Conservation (phyloP, 2,113 vertebrate species). For the Sterna hirundo region DNA sequence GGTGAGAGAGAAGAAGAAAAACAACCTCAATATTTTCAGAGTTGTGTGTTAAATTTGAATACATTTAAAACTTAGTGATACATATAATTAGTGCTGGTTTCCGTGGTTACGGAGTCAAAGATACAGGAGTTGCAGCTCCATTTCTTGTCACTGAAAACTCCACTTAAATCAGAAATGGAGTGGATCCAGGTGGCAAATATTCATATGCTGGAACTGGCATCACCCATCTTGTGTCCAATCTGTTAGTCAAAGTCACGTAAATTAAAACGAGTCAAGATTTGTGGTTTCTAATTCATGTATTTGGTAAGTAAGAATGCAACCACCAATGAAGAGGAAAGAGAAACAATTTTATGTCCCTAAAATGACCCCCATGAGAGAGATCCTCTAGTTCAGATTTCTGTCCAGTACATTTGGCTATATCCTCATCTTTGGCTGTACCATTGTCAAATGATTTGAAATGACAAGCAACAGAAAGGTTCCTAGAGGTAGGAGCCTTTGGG, state of each 20-base stretch:
- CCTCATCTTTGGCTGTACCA: neutral
- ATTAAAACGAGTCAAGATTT: neutral
- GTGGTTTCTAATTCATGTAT: neutral
- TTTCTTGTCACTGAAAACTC: slow-evolving; percentile 23
- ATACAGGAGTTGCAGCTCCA: slow-evolving; percentile 19
- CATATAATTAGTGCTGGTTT: slow-evolving; percentile 59
- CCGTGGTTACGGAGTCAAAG: slow-evolving; percentile 34
- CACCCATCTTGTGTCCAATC: slow-evolving; percentile 32
- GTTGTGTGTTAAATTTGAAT: slow-evolving; percentile 53
- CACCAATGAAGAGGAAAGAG: neutral
- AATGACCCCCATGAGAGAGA: neutral
- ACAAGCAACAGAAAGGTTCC: neutral
- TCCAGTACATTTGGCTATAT: neutral
- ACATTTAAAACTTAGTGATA: slow-evolving; percentile 57
- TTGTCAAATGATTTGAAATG: neutral
- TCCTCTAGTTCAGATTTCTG: neutral
- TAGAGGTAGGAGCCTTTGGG: neutral
- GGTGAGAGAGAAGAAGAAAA: slow-evolving; percentile 50
- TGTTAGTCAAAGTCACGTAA: slow-evolving; percentile 4
- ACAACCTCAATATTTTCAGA: slow-evolving; percentile 38
- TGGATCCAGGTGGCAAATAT: slow-evolving; percentile 44
- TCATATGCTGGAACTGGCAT: neutral
- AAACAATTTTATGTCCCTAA: neutral
- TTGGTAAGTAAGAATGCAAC: neutral
- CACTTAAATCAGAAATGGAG: slow-evolving; percentile 46